A percentile compares a stretch with the other conserved stretches of the same genome.
Evolutionary conservation across 2,113 vertebrate genomes (phyloP).

Genomic region (Triplophysa siluroides): DNA sequence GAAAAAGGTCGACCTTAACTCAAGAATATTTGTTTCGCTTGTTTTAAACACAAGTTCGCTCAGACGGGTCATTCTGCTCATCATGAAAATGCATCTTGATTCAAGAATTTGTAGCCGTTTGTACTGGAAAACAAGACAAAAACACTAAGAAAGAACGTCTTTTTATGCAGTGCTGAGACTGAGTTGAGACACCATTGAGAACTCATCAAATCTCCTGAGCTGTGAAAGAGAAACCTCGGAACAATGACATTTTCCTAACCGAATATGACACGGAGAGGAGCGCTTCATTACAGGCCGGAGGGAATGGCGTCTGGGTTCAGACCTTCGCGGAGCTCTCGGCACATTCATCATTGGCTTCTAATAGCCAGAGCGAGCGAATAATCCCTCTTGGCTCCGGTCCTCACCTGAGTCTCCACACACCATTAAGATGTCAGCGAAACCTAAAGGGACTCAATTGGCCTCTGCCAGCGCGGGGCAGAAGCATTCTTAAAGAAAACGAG

Average conservation of each 20-base stretch:
- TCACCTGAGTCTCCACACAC: constrained; percentile 40
- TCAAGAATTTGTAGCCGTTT: too few species aligned
- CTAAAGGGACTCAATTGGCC: constrained; percentile 12
- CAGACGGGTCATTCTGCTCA: too few species aligned
- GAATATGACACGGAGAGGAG: background rate
- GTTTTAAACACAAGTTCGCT: too few species aligned
- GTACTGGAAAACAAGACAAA: too few species aligned
- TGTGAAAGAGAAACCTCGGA: too few species aligned
- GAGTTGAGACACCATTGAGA: too few species aligned
- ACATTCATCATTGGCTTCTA: constrained; percentile 12
- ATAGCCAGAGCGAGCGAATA: constrained; percentile 2
- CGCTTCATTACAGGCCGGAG: constrained; percentile 4
- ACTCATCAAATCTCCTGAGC: too few species aligned
- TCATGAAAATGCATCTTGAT: too few species aligned
- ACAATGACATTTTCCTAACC: background rate
- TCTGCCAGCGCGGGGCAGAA: constrained; percentile 3
- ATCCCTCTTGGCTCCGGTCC: constrained; percentile 12
- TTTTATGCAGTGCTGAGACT: too few species aligned
- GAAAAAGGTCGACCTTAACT: too few species aligned
- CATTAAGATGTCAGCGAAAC: constrained; percentile 23
- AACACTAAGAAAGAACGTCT: too few species aligned
- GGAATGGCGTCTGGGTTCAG: background rate
- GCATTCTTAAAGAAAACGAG: constrained; percentile 16
- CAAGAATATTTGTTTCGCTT: too few species aligned
- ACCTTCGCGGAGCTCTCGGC: background rate